Percentiles rank a stretch among this genome's conserved stretches.
phyloP scores from a whole-genome alignment of 2,888 invertebrate genomes.

The Tribolium freemani region DNA sequence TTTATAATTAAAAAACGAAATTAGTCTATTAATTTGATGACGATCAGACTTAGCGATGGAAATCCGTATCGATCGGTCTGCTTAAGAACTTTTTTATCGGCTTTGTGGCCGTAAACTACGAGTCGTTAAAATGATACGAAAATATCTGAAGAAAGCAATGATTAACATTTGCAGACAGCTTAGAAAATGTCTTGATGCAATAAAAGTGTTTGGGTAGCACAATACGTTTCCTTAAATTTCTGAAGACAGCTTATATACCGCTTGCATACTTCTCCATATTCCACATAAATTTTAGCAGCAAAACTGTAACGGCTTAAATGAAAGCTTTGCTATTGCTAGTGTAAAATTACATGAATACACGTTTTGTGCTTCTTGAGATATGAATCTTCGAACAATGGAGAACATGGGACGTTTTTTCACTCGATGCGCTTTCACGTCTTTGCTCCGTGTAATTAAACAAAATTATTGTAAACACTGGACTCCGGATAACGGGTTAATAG shows the following conservation, averaged over 20 bases:
- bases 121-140: conserved; percentile 1
- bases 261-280: conserved; percentile 16
- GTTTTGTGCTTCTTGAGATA: neutral
- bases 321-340: neutral
- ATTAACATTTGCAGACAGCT: conserved; percentile 28
- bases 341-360: conserved; percentile 10
- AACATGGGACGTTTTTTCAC: conserved; percentile 9
- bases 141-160: conserved; percentile 1
- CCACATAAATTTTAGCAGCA: conserved; percentile 26
- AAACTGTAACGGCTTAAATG: conserved; percentile 22
- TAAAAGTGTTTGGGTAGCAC: conserved; percentile 22
- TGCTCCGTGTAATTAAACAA: conserved; percentile 28
- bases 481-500: too few species aligned
- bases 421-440: neutral
- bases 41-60: conserved; percentile 21
- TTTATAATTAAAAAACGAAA: conserved; percentile 34
- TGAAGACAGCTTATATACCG: conserved; percentile 28
- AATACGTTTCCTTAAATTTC: conserved; percentile 28
- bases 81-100: conserved; percentile 11
- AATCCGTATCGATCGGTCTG: conserved; percentile 20
- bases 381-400: conserved; percentile 2
- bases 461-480: conserved; percentile 11
- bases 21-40: conserved; percentile 31
- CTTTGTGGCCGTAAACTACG: conserved; percentile 1
- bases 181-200: conserved; percentile 26